These are phyloP conservation scores for Tetragnatha versicolor DNA, from an alignment of 1,140 invertebrate species.

Conservation along the genomic window DNA sequence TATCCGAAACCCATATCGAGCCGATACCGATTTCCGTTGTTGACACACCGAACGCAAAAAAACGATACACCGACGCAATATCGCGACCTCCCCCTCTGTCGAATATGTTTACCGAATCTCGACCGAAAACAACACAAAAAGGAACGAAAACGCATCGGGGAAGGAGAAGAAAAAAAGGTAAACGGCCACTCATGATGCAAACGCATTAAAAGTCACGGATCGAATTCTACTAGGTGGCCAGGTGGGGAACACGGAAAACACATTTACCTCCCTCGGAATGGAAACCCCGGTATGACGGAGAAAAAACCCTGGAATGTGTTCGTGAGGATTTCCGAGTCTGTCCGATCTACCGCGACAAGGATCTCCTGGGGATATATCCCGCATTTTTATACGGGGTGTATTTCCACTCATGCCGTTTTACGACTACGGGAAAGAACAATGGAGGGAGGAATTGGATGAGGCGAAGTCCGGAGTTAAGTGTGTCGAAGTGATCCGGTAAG, in stretches of 20 bases:
- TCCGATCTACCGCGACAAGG: constrained; percentile 31
- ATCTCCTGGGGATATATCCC: constrained; percentile 6
- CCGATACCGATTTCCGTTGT: too few relatives aligned
- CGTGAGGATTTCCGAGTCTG: constrained; percentile 19
- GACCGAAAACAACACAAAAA: background rate
- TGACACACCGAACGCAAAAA: too few relatives aligned
- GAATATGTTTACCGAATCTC: too few relatives aligned
- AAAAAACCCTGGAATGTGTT: background rate
- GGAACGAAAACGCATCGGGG: background rate
- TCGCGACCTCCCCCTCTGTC: too few relatives aligned
- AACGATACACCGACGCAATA: too few relatives aligned
- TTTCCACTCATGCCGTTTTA: constrained; percentile 27
- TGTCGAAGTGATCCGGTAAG: constrained; percentile 25
- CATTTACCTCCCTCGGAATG: constrained; percentile 33
- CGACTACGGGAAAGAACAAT: constrained; percentile 27
- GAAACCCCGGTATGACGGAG: background rate
- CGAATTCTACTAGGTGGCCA: constrained; percentile 5
- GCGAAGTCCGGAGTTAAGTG: constrained; percentile 32
- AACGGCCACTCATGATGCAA: constrained; percentile 27
- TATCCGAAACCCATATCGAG: too few relatives aligned
- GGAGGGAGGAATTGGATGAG: constrained; percentile 11
- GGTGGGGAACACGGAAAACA: constrained; percentile 45
- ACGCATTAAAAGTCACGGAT: constrained; percentile 46
- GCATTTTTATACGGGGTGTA: constrained; percentile 31
- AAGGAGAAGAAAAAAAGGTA: constrained; percentile 12